Percentiles rank a stretch among this genome's conserved stretches.
Evolutionary conservation across 2,113 vertebrate genomes (phyloP).

Genomic region (Cynopterus brachyotis): DNA sequence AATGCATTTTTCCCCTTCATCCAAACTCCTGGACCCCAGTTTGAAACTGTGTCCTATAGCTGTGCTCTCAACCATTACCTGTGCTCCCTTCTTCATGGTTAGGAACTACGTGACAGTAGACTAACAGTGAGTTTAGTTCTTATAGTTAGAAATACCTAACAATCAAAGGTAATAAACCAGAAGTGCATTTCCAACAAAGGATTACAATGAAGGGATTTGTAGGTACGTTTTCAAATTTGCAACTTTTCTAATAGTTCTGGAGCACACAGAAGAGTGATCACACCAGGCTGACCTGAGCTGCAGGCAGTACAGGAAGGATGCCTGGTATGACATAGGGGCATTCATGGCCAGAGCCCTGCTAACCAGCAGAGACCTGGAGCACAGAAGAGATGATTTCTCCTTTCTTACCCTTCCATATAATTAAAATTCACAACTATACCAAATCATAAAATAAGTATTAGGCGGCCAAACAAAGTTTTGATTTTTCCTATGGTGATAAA

Average conservation of each 20-base stretch:
- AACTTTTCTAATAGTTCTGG: neutral
- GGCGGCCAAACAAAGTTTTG: neutral
- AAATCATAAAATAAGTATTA: neutral
- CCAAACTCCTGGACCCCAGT: neutral
- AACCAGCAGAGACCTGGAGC: neutral
- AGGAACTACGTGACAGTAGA: neutral
- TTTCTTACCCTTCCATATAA: neutral
- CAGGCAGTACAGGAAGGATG: no score
- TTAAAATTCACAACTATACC: neutral
- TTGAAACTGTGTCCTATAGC: neutral
- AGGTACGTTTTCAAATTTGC: neutral
- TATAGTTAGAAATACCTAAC: neutral
- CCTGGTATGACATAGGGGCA: fast-evolving
- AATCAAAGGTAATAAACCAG: neutral
- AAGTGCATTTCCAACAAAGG: neutral
- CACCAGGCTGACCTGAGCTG: neutral
- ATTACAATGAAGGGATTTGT: neutral
- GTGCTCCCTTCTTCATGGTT: neutral
- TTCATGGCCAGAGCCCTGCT: neutral
- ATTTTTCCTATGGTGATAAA: neutral
- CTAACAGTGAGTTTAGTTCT: neutral
- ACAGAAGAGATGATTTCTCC: neutral
- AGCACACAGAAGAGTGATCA: neutral
- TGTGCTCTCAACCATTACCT: neutral
- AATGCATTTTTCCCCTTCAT: neutral